Base-by-base conservation (phyloP, 2,797 vertebrate genomes). In the Tapirus indicus region DNA sequence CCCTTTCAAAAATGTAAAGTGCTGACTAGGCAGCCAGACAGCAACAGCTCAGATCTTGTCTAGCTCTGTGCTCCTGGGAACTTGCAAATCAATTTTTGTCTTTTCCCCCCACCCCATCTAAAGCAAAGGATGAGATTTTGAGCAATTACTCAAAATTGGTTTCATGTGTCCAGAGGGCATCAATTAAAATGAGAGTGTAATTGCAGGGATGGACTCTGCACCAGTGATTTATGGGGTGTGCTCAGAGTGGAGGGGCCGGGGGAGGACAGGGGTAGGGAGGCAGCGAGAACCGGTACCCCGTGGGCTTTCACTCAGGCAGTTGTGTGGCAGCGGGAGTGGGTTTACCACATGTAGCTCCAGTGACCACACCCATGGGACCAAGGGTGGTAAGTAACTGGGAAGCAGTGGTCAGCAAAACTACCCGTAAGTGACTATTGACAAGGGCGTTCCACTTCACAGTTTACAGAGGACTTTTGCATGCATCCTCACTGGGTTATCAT, bases 101-200 rank as follows among this genome's bases (percentile, higher is more conserved):
- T 18, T 74, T 78, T 17, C 29, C 29, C 29, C 12, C 18, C 2
- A 38, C 29, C 47, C 47, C 14, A 56, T 21, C 68, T 92, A 82
- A 87, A 92, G 79, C 64, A 84, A 84, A 97, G 68, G 54, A 84
- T 69, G 18, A 49, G 32, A 41, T 88, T 75, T 86, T 27, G 71
- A 91, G 71, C 71, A 92, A 97, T 78, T 92, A 79, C 88, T 96
- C 92, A 97, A 94, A 71, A 91, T 32, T 82, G 44, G 38, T 41
- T 97, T 78, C 29, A 1, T 56, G 84, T 66, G 41, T 87, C 77
- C 91, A 88, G 90, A 95, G 92, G 82, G 77, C 38, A 44, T 85
- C 71, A 16, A 38, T 92, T 80, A 58, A 93, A 96, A 97, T 78
- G 60, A 88, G 69, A 0, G 1, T 41, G 69, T 89, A 91, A 94